phyloP scores from a whole-genome alignment of 2,888 invertebrate species.

The Rapana venosa region DNA sequence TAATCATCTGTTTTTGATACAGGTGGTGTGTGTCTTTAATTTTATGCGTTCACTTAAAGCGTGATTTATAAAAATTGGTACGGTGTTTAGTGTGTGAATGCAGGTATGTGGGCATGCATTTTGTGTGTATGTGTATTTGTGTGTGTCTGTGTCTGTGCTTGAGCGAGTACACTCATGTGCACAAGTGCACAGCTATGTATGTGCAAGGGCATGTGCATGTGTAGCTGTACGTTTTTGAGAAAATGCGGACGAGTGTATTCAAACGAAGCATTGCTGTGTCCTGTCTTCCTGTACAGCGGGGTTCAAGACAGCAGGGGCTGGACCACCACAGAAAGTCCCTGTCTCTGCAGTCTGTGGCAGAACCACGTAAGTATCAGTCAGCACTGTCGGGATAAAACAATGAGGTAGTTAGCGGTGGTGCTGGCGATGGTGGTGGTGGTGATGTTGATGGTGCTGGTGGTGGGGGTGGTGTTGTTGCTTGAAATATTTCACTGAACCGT shows the following conservation, averaged over 20 bases:
- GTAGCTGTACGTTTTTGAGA: background rate
- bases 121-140: background rate
- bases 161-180: background rate
- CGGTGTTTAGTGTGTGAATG: too few species aligned
- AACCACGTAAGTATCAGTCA: background rate
- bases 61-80: too few species aligned
- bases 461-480: too few species aligned
- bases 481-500: too few species aligned
- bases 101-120: too few species aligned
- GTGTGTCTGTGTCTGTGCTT: slow-evolving; percentile 1
- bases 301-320: background rate
- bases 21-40: too few species aligned
- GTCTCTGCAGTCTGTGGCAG: background rate
- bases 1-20: too few species aligned
- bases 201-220: background rate
- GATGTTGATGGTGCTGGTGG: too few species aligned
- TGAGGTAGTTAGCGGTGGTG: too few species aligned
- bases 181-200: slow-evolving; percentile 48
- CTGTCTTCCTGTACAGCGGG: background rate
- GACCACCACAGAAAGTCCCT: background rate
- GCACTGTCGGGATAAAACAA: too few species aligned
- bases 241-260: background rate
- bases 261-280: background rate
- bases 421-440: too few species aligned
- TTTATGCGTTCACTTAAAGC: too few species aligned